These are phyloP conservation scores for Hemaris fuciformis DNA, from an alignment of 2,888 invertebrate genomes.

Conservation along the genomic window DNA sequence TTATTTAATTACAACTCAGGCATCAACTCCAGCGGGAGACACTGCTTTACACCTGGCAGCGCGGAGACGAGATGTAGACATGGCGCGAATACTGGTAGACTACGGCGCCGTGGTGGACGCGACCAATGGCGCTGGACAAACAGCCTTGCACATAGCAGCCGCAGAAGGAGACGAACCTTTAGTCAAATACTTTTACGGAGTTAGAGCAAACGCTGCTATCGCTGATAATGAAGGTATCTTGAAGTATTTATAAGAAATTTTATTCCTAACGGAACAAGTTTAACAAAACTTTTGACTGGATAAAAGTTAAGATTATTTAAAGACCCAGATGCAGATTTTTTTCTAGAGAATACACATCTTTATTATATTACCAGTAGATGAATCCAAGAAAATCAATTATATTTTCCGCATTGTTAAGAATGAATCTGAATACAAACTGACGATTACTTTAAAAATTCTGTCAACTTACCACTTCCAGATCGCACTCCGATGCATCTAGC, in stretches of 20 bases:
- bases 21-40: constrained; percentile 92
- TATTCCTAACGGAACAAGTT: neutral
- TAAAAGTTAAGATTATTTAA: neutral
- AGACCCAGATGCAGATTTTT: too few species aligned
- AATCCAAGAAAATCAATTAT: too few species aligned
- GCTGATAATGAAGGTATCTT: constrained; percentile 92
- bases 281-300: too few species aligned
- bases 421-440: neutral
- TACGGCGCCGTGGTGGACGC: constrained; percentile 95
- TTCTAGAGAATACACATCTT: too few species aligned
- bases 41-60: constrained; percentile 97
- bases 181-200: constrained; percentile 97
- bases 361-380: too few species aligned
- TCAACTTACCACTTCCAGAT: constrained; percentile 78
- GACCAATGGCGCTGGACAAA: constrained; percentile 96
- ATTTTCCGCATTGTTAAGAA: too few species aligned
- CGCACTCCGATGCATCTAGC: constrained; percentile 98
- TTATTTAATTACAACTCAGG: constrained; percentile 59
- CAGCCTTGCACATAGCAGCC: constrained; percentile 96
- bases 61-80: constrained; percentile 94
- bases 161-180: constrained; percentile 97
- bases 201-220: constrained; percentile 96
- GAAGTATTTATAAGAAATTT: neutral
- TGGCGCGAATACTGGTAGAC: constrained; percentile 95
- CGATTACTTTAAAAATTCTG: neutral